phyloP scores from a whole-genome alignment of 2,797 vertebrate genomes.

The Galago senegalensis region DNA sequence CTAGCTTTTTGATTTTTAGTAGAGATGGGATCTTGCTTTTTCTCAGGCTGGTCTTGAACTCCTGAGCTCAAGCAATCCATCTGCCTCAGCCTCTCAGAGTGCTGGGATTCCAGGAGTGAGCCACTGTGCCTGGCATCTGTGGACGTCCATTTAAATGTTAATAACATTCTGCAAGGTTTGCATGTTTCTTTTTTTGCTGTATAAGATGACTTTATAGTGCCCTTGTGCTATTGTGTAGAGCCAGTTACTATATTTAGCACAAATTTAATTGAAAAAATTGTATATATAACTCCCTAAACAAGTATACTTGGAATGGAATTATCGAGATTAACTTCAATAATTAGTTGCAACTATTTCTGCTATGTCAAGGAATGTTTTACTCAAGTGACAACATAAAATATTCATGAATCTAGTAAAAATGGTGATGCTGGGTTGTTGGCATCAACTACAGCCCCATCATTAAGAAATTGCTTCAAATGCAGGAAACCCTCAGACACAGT shows the following conservation, averaged over 20 bases:
- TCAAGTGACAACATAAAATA: constrained; percentile 47
- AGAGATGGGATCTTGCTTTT: too few species aligned
- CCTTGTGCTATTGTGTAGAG: neutral
- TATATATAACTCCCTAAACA: constrained; percentile 18
- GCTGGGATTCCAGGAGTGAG: too few species aligned
- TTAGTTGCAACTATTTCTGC: constrained; percentile 61
- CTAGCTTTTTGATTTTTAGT: too few species aligned
- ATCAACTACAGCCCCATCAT: neutral
- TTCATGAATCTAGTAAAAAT: constrained; percentile 9
- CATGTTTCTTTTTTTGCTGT: neutral
- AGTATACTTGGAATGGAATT: constrained; percentile 73
- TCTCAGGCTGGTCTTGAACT: too few species aligned
- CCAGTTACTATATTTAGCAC: neutral
- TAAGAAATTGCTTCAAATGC: neutral
- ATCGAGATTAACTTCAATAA: constrained; percentile 74
- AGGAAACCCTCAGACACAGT: neutral
- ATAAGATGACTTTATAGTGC: neutral
- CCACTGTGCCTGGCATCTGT: neutral
- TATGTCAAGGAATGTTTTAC: constrained; percentile 55
- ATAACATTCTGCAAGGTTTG: neutral
- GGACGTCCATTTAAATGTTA: neutral
- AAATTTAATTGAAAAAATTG: constrained; percentile 56
- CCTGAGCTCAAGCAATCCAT: too few species aligned
- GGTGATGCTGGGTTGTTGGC: neutral
- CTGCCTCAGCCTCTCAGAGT: too few species aligned